Percentiles rank a stretch among this genome's conserved stretches.
Evolutionary conservation across 2,888 invertebrate genomes (phyloP).

Genomic region (Drosophila austrosaltans): DNA sequence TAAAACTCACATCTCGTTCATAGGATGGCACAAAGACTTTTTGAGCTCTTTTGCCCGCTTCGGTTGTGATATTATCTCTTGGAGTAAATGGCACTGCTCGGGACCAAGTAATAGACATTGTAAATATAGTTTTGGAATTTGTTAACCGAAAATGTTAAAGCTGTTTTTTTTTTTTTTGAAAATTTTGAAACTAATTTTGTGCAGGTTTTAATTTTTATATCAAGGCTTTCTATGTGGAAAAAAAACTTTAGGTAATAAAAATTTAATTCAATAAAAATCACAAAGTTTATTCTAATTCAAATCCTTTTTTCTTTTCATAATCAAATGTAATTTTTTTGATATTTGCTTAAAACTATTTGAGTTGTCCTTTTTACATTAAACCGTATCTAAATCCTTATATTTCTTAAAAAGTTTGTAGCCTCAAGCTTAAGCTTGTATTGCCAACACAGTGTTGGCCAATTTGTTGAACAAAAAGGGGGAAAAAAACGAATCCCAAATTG

Average conservation of each 20-base stretch:
- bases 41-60: background rate
- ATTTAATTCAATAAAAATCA: too few species aligned
- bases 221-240: background rate
- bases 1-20: background rate
- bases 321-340: background rate
- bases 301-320: background rate
- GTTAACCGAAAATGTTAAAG: background rate
- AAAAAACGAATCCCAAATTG: background rate
- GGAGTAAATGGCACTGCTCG: background rate
- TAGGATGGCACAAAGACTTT: background rate
- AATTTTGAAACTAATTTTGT: background rate
- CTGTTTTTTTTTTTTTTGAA: too few species aligned
- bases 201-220: background rate
- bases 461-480: background rate
- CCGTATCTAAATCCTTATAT: background rate
- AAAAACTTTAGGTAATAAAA: too few species aligned
- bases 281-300: background rate
- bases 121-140: background rate
- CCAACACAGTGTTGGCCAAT: background rate
- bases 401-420: background rate
- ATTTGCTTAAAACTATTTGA: background rate
- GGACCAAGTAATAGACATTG: background rate
- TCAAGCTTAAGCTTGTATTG: background rate
- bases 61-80: background rate
- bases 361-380: background rate